Percentiles rank a stretch among this genome's conserved stretches.
Evolutionary conservation across 2,797 vertebrate genomes (phyloP).

Genomic region (Staurois parvus): DNA sequence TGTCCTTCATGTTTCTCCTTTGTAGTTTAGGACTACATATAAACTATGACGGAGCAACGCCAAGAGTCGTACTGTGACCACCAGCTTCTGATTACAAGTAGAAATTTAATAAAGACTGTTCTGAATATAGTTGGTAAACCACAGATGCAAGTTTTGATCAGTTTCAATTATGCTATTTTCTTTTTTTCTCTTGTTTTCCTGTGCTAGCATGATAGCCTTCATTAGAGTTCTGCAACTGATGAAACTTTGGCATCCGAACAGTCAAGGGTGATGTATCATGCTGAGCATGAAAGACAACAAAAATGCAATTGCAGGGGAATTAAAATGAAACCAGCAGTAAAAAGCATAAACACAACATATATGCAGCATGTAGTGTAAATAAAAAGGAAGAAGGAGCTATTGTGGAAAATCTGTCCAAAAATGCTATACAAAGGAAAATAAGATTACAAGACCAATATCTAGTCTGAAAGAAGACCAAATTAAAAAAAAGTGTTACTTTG

Average conservation of each 20-base stretch:
- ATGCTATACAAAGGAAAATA: not conserved
- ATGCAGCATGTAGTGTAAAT: constrained; percentile 15
- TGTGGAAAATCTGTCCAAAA: constrained; percentile 6
- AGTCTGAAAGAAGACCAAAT: not conserved
- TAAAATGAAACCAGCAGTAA: constrained; percentile 47
- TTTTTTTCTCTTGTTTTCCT: constrained; percentile 13
- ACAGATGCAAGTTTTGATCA: constrained; percentile 42
- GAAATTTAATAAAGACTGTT: constrained; percentile 49
- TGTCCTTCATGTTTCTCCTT: not conserved
- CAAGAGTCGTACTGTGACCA: constrained; percentile 32
- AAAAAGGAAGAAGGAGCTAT: not conserved
- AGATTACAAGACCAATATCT: not conserved
- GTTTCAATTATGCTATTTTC: constrained; percentile 31
- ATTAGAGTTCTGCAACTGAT: constrained; percentile 55
- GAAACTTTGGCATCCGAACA: constrained; percentile 51
- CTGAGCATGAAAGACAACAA: constrained; percentile 45
- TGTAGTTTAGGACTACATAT: no score
- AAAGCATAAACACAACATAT: constrained; percentile 39
- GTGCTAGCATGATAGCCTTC: constrained; percentile 46
- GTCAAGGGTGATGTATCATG: constrained; percentile 41
- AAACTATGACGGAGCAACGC: not conserved
- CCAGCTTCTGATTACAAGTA: constrained; percentile 54
- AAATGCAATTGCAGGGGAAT: constrained; percentile 37
- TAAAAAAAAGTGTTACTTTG: not conserved
- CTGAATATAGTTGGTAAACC: constrained; percentile 44